Percentiles rank a stretch among this genome's conserved stretches.
Conservation (phyloP, 1,140 invertebrate species). For the Pogonomyrmex barbatus region DNA sequence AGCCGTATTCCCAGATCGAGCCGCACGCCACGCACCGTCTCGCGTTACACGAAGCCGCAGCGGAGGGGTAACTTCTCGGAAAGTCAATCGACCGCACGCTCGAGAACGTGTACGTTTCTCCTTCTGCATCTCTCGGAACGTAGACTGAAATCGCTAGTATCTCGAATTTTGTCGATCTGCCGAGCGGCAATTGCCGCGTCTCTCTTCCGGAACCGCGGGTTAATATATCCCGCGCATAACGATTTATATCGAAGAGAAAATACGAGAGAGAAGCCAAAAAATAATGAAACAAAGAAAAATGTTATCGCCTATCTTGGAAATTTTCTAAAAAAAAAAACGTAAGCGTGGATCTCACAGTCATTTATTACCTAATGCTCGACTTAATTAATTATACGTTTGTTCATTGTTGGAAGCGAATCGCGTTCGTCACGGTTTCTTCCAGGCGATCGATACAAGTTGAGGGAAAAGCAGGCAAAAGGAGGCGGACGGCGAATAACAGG, state of each 20-base stretch:
- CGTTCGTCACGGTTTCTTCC: slow-evolving; percentile 50
- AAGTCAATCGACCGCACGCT: slow-evolving; percentile 56
- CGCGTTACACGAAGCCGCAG: slow-evolving; percentile 58
- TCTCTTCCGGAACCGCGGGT: not conserved
- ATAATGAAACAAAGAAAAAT: not conserved
- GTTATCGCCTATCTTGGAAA: not conserved
- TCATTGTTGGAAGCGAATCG: slow-evolving; percentile 22
- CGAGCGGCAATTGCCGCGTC: not conserved
- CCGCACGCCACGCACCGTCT: slow-evolving; percentile 54
- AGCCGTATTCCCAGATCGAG: slow-evolving; percentile 37
- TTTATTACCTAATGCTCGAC: not conserved
- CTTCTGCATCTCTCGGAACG: not conserved
- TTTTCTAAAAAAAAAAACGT: not conserved
- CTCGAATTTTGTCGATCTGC: not conserved
- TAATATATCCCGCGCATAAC: not conserved
- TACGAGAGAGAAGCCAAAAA: not conserved
- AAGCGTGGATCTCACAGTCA: not conserved
- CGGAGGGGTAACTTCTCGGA: slow-evolving; percentile 64
- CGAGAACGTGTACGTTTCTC: slow-evolving; percentile 44
- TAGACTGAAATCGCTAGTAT: not conserved
- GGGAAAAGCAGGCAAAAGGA: slow-evolving; percentile 51
- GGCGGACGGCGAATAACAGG: slow-evolving; percentile 53
- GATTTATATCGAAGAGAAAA: not conserved
- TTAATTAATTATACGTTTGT: slow-evolving; percentile 16
- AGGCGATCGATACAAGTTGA: slow-evolving; percentile 53